Evolutionary conservation across 2,113 vertebrate genomes (phyloP).

Genomic region (Elanus axillaris): DNA sequence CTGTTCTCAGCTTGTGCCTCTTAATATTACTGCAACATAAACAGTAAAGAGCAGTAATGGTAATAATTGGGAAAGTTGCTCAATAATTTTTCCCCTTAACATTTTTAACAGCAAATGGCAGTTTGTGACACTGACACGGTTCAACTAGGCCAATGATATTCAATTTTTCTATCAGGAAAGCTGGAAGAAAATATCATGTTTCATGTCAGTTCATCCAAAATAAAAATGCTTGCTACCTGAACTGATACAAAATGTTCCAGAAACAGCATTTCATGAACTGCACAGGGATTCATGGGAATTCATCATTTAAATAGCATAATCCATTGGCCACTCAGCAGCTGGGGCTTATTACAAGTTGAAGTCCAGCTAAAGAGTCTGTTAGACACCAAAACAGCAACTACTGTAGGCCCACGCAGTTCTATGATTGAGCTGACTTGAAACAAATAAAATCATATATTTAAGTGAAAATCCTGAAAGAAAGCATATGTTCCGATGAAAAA

Average conservation of each 20-base stretch:
- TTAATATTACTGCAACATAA: not conserved
- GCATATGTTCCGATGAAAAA: not conserved
- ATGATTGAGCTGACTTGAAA: not conserved
- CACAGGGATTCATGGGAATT: not conserved
- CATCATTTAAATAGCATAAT: not conserved
- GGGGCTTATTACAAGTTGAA: not conserved
- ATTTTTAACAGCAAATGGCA: slow-evolving; percentile 22
- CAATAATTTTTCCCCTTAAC: not conserved
- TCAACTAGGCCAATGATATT: not conserved
- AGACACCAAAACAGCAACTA: not conserved
- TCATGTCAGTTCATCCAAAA: not conserved
- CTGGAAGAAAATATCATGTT: not conserved
- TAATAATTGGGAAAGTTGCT: not conserved
- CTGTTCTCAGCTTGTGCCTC: not conserved
- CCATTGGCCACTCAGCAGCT: not conserved
- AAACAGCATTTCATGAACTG: not conserved
- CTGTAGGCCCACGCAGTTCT: not conserved
- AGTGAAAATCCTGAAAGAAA: not conserved
- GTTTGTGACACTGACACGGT: not conserved
- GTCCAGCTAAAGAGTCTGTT: not conserved
- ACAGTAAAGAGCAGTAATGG: not conserved
- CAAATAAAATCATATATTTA: not conserved
- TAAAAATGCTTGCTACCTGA: not conserved
- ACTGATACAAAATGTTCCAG: not conserved
- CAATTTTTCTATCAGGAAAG: not conserved